A percentile compares a stretch with the other conserved stretches of the same genome.
Evolutionary conservation across 1,140 invertebrate species (phyloP).

Genomic region (Laupala kohalensis): DNA sequence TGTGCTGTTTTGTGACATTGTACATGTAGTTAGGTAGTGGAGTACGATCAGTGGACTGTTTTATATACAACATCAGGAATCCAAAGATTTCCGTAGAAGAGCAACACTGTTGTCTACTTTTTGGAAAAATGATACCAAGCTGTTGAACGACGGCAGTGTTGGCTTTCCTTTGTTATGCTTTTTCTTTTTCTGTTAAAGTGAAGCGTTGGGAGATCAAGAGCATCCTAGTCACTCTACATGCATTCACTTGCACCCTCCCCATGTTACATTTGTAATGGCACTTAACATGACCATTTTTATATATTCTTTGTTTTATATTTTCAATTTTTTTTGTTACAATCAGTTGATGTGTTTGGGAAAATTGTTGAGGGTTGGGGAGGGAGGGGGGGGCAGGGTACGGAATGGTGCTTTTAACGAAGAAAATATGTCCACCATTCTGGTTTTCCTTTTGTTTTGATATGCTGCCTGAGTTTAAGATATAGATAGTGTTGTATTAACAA

Average conservation of each 20-base stretch:
- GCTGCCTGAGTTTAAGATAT: constrained; percentile 6
- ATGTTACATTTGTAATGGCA: not conserved
- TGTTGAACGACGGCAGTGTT: not conserved
- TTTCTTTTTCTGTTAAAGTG: not conserved
- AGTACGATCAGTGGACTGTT: constrained; percentile 8
- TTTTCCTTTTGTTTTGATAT: constrained; percentile 1
- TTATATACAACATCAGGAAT: constrained; percentile 13
- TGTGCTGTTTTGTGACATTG: constrained; percentile 19
- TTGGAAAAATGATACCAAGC: not conserved
- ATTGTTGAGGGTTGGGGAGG: not conserved
- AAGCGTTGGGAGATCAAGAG: constrained; percentile 7
- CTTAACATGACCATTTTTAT: constrained; percentile 6
- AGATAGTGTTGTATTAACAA: not conserved
- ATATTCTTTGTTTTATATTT: constrained; percentile 8
- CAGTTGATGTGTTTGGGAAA: not conserved
- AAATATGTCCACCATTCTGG: not conserved
- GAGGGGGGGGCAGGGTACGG: not conserved
- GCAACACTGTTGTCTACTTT: constrained; percentile 12
- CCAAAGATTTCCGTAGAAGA: constrained; percentile 14
- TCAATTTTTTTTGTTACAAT: constrained; percentile 3
- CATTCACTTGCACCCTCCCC: constrained; percentile 1
- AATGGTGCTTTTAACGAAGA: not conserved
- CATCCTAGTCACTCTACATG: constrained; percentile 12
- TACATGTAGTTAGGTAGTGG: constrained; percentile 13
- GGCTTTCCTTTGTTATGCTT: constrained; percentile 15